phyloP scores from a whole-genome alignment of 2,113 vertebrate species.

The Elephantulus edwardii region DNA sequence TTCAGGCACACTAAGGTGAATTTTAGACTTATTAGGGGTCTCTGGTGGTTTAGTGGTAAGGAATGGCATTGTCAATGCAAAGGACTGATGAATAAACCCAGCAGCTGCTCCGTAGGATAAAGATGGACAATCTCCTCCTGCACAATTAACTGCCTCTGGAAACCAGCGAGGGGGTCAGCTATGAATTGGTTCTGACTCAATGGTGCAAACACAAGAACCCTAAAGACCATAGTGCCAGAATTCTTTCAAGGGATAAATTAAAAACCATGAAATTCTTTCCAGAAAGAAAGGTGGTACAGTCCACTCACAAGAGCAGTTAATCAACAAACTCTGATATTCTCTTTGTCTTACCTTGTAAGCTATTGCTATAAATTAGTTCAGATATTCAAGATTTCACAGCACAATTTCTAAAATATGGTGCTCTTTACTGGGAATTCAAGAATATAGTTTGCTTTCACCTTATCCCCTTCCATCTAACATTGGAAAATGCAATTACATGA shows the following conservation, averaged over 20 bases:
- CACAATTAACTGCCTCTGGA: too few relatives aligned
- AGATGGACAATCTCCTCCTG: too few relatives aligned
- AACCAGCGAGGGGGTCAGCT: too few relatives aligned
- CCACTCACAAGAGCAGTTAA: background rate
- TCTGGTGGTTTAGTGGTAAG: too few relatives aligned
- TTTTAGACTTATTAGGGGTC: too few relatives aligned
- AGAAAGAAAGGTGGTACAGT: rapidly evolving
- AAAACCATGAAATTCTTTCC: background rate
- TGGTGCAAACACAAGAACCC: too few relatives aligned
- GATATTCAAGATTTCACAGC: background rate
- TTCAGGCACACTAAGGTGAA: background rate
- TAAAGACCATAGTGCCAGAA: background rate
- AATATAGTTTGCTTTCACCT: background rate
- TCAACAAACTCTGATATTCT: background rate
- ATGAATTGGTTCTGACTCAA: too few relatives aligned
- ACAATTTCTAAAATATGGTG: background rate
- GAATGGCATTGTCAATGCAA: too few relatives aligned
- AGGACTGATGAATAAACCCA: too few relatives aligned
- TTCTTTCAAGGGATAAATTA: too few relatives aligned
- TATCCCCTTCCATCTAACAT: background rate
- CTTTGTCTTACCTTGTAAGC: background rate
- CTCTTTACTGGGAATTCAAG: background rate
- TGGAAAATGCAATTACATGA: background rate
- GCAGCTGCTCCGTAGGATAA: too few relatives aligned
- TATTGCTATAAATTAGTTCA: background rate